Evolutionary conservation across 2,797 vertebrate genomes (phyloP), one percentile per base, ranked within the genome.

Genomic region (Pterois miles): DNA sequence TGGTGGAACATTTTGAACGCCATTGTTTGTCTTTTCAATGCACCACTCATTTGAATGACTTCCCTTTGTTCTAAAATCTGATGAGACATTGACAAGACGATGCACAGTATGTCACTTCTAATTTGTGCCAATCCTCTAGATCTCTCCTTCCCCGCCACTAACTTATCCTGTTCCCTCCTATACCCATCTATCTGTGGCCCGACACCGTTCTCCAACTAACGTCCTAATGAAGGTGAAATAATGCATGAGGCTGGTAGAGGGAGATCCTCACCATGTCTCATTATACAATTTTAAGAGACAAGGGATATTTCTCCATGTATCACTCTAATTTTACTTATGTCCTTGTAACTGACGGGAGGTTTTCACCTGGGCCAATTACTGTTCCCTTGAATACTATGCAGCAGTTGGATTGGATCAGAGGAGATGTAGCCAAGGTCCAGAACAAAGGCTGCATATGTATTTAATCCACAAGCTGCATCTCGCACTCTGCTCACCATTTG

Each of bases 191-290:
- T 46, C 40, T 70, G 31, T 31, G 14, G 66, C 72, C 74, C 6
- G 16, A 74, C 71, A 57, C 71, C 4, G 25, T 70, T 85, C 65
- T 84, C 65, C 6, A 18, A 76, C 79, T 87, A 67, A 33, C 25
- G 8, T 70, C 56, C 69, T 85, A 92, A 90, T 91, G 81, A 92
- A 83, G 88, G 80, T 76, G 80, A 92, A 92, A 91, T 91, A 91
- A 92, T 92, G 74, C 81, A 92, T 86, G 83, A 91, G 76, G 60
- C 54, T 70, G 77, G 63, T 70, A 60, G 59, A 85, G 33, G 71
- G 76, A 65, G 80, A 78, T 84, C 75, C 73, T 82, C 58, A 76
- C 67, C 67, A 23, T 76, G 31, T 91, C 88, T 90, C 83, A 92
- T 90, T 91, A 86, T 89, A 76, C 70, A 81, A 85, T 73, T 84